A percentile compares a stretch with the other conserved stretches of the same genome.
These are phyloP conservation scores for Pseudolycoriella hygida DNA, from an alignment of 2,888 invertebrate genomes.

Conservation along the genomic window DNA sequence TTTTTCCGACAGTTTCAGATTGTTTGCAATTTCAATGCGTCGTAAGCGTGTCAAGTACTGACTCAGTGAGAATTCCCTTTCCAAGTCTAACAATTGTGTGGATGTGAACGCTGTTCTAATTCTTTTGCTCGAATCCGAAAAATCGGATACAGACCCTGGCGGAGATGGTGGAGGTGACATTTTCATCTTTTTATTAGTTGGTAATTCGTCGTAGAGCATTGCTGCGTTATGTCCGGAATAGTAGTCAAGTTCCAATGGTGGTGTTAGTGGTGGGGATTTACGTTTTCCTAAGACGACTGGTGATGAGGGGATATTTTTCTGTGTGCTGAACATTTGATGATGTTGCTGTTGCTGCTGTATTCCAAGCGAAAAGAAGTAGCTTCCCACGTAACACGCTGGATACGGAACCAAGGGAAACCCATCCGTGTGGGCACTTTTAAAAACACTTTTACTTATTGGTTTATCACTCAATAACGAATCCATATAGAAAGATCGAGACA, in stretches of 20 bases:
- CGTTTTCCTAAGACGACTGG: slow-evolving; percentile 11
- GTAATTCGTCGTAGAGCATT: neutral
- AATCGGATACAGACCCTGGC: slow-evolving; percentile 17
- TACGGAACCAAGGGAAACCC: slow-evolving; percentile 37
- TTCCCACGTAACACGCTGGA: slow-evolving; percentile 43
- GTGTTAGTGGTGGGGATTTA: slow-evolving; percentile 8
- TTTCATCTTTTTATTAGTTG: slow-evolving; percentile 1
- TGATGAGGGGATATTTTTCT: slow-evolving; percentile 11
- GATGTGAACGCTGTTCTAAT: slow-evolving; percentile 90
- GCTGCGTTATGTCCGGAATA: neutral
- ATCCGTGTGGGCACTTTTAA: slow-evolving; percentile 17
- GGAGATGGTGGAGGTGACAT: slow-evolving; percentile 26
- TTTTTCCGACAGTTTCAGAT: slow-evolving; percentile 74
- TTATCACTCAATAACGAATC: slow-evolving; percentile 56
- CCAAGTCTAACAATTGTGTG: slow-evolving; percentile 69
- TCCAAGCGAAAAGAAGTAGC: slow-evolving; percentile 43
- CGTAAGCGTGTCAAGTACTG: slow-evolving; percentile 81
- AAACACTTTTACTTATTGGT: slow-evolving; percentile 16
- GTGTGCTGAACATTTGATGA: slow-evolving; percentile 17
- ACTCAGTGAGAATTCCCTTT: slow-evolving; percentile 74
- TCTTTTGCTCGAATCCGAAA: slow-evolving; percentile 59
- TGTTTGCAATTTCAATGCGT: slow-evolving; percentile 84
- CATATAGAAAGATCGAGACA: slow-evolving; percentile 69
- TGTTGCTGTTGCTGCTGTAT: slow-evolving; percentile 32
- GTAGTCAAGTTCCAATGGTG: slow-evolving; percentile 3